A percentile compares a stretch with the other conserved stretches of the same genome.
Conservation (phyloP, 2,888 invertebrate species). For the Yponomeuta plumbellus region DNA sequence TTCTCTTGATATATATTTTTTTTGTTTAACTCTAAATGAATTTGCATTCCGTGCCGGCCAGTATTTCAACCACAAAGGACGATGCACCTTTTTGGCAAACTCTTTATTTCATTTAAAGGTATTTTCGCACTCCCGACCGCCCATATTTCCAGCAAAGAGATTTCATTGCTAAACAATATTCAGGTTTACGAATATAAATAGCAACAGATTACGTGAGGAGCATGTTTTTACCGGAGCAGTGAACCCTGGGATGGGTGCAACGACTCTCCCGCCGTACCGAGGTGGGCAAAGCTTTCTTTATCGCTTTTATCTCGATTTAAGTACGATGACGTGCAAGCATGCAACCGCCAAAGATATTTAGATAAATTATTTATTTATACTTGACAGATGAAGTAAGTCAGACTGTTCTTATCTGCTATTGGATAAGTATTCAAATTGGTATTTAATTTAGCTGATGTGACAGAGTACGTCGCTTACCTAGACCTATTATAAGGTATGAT, state of each 20-base stretch:
- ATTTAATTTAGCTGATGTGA: too few species aligned
- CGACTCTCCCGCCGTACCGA: conserved; percentile 38
- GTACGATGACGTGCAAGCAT: background rate
- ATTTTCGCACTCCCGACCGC: background rate
- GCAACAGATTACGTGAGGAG: conserved; percentile 40
- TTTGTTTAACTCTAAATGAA: background rate
- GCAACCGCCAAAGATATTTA: background rate
- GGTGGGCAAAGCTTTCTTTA: background rate
- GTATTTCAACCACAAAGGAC: background rate
- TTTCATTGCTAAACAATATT: conserved; percentile 8
- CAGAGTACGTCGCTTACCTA: too few species aligned
- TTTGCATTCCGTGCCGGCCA: background rate
- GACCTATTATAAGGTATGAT: too few species aligned
- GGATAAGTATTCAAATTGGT: too few species aligned
- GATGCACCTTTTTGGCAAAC: background rate
- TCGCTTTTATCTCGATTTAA: background rate
- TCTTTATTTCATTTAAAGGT: background rate
- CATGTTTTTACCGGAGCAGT: conserved; percentile 49
- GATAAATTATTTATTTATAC: too few species aligned
- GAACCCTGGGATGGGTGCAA: conserved; percentile 55
- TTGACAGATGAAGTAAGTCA: too few species aligned
- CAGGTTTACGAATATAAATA: conserved; percentile 10
- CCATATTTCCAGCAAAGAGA: background rate
- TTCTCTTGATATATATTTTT: background rate
- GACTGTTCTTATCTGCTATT: too few species aligned